Evolutionary conservation across 2,888 invertebrate species (phyloP).

Genomic region (Oscheius sp.): DNA sequence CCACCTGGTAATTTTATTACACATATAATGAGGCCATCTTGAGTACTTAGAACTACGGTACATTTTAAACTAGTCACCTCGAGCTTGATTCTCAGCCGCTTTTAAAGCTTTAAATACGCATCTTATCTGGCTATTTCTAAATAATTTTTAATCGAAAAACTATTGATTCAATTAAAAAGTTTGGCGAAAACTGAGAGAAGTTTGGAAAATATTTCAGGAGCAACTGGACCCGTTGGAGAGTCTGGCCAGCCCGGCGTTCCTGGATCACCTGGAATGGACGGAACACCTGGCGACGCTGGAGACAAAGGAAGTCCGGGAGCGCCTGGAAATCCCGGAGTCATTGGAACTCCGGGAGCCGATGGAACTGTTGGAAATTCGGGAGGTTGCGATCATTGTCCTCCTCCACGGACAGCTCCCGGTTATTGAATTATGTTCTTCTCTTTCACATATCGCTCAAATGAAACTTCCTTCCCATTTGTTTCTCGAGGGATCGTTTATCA

Average conservation of each 20-base stretch:
- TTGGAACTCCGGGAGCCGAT: constrained; percentile 46
- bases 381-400: constrained; percentile 63
- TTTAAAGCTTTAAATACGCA: too few relatives aligned
- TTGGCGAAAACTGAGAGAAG: too few relatives aligned
- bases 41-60: too few relatives aligned
- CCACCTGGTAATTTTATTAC: constrained; percentile 53
- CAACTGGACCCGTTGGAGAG: constrained; percentile 41
- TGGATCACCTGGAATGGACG: constrained; percentile 36
- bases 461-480: not conserved
- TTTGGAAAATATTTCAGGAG: too few relatives aligned
- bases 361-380: constrained; percentile 49
- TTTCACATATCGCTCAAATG: not conserved
- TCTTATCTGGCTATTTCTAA: too few relatives aligned
- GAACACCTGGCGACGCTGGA: constrained; percentile 37
- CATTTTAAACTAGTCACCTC: too few relatives aligned
- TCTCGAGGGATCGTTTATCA: not conserved
- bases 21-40: too few relatives aligned
- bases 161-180: too few relatives aligned
- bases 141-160: too few relatives aligned
- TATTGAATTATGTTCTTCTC: constrained; percentile 40
- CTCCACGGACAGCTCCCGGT: constrained; percentile 63
- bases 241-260: constrained; percentile 38
- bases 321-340: constrained; percentile 46
- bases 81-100: too few relatives aligned
- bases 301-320: constrained; percentile 42